Conservation (phyloP, 2,797 vertebrate genomes). For the Hybognathus amarus region DNA sequence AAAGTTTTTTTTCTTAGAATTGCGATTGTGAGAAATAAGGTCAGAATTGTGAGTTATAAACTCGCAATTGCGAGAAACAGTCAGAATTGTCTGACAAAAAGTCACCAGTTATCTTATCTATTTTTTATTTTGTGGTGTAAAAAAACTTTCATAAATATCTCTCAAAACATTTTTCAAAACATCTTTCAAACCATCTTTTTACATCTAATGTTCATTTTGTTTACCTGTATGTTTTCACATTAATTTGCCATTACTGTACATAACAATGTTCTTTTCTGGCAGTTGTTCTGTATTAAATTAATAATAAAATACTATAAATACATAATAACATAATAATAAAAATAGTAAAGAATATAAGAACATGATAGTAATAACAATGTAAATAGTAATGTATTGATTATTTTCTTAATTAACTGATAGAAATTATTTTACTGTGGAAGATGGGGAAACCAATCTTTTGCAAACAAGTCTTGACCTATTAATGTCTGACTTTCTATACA, state of each 20-base stretch:
- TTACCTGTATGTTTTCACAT: not conserved
- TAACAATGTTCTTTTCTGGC: not conserved
- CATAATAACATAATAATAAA: too few relatives aligned
- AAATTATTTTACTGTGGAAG: constrained; percentile 66
- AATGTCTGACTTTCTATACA: not conserved
- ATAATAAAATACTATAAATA: not conserved
- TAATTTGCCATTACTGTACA: not conserved
- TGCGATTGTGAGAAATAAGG: too few relatives aligned
- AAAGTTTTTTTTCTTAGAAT: too few relatives aligned
- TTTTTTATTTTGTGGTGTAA: not conserved
- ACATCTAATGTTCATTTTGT: not conserved
- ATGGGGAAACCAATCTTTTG: constrained; percentile 69
- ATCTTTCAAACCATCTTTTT: not conserved
- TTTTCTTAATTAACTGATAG: not conserved
- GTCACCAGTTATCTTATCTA: not conserved
- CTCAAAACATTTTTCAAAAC: not conserved
- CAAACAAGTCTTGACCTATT: constrained; percentile 72
- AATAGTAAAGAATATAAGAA: not conserved
- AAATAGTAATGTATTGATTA: not conserved
- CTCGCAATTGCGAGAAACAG: too few relatives aligned
- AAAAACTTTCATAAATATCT: not conserved
- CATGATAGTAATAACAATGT: not conserved
- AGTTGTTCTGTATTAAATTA: not conserved
- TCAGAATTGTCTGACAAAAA: too few relatives aligned
- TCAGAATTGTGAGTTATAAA: too few relatives aligned